phyloP scores from a whole-genome alignment of 1,140 invertebrate genomes.

The Cydia strobilella region DNA sequence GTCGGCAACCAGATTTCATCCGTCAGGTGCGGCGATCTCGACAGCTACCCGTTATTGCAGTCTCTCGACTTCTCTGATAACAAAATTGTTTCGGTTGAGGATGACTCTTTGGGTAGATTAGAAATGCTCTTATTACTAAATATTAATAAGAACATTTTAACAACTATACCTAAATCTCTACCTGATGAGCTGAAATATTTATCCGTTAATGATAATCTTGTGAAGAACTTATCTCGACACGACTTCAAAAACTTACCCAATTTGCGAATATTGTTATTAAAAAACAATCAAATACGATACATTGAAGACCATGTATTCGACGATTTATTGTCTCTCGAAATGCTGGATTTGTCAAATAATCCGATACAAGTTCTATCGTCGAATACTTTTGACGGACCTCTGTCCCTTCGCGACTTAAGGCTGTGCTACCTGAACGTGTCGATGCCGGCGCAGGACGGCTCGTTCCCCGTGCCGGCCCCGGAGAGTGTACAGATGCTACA shows the following conservation, averaged over 20 bases:
- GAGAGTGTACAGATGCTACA: constrained; percentile 86
- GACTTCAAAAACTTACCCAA: constrained; percentile 86
- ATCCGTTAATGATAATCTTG: constrained; percentile 80
- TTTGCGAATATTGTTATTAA: constrained; percentile 86
- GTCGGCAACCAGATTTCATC: constrained; percentile 87
- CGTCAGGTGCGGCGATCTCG: constrained; percentile 91
- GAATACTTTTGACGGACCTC: constrained; percentile 84
- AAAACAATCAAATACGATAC: constrained; percentile 84
- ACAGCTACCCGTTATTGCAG: constrained; percentile 92
- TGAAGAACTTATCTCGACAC: constrained; percentile 83
- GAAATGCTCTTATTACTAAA: constrained; percentile 90
- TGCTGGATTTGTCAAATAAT: constrained; percentile 89
- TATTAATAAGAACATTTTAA: constrained; percentile 88
- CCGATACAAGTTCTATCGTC: constrained; percentile 84
- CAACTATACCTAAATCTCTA: constrained; percentile 82
- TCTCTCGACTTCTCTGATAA: constrained; percentile 91
- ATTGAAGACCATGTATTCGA: constrained; percentile 85
- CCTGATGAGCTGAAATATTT: constrained; percentile 77
- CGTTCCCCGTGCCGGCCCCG: constrained; percentile 85
- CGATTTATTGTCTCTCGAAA: constrained; percentile 83
- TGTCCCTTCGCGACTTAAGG: constrained; percentile 83
- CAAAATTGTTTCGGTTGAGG: constrained; percentile 87
- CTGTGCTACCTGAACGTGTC: constrained; percentile 84
- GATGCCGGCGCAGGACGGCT: constrained; percentile 82
- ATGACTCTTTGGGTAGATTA: constrained; percentile 91